phyloP scores from a whole-genome alignment of 2,797 vertebrate genomes.

The Antrozous pallidus region DNA sequence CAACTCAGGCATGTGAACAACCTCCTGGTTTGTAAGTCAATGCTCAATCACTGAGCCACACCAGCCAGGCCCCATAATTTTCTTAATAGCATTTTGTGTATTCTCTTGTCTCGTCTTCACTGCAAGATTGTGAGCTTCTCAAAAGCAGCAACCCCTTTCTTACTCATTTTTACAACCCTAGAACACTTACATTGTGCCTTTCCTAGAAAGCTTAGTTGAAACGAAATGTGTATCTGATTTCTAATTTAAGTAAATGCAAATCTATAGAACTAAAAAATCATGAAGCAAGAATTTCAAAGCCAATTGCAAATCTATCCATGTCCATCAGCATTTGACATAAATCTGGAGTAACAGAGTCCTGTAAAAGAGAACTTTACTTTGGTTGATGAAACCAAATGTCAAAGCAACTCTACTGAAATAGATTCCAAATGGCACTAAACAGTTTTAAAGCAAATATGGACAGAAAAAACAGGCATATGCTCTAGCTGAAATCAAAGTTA shows the following conservation, averaged over 20 bases:
- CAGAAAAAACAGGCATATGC: neutral
- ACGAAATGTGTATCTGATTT: slow-evolving; percentile 9
- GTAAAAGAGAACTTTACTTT: neutral
- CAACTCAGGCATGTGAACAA: too few relatives aligned
- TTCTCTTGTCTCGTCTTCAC: neutral
- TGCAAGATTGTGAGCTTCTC: neutral
- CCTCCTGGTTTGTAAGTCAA: too few relatives aligned
- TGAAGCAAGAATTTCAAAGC: slow-evolving; percentile 27
- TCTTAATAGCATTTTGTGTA: neutral
- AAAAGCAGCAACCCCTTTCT: neutral
- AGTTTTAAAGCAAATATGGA: slow-evolving; percentile 6
- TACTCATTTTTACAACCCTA: neutral
- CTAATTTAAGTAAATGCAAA: slow-evolving; percentile 38
- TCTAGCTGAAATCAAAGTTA: slow-evolving; percentile 33
- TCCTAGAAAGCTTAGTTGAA: neutral
- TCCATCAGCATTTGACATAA: slow-evolving; percentile 31
- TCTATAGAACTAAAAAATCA: neutral
- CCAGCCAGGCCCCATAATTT: neutral
- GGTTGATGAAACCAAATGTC: neutral
- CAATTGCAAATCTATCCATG: slow-evolving; percentile 33
- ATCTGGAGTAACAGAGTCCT: slow-evolving; percentile 13
- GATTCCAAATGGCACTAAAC: neutral
- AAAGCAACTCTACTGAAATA: neutral
- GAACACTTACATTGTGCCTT: neutral
- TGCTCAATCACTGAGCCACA: too few relatives aligned